These are phyloP conservation scores for Cotesia typhae DNA, from an alignment of 1,140 invertebrate genomes.

Conservation along the genomic window DNA sequence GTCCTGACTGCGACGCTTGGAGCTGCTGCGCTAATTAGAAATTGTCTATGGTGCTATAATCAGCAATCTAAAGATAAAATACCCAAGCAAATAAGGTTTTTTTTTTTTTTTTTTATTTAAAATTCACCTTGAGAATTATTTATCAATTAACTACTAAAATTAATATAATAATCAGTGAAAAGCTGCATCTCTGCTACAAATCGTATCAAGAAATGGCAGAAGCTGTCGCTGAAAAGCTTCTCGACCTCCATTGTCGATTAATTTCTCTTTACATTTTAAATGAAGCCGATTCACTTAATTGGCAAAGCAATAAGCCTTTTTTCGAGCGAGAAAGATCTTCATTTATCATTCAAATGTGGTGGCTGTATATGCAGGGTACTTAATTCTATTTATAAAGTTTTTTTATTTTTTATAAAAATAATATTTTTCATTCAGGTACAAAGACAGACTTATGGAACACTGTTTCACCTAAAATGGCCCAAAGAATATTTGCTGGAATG, in stretches of 20 bases:
- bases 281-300: slow-evolving; percentile 77
- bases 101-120: not conserved
- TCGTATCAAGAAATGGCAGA: slow-evolving; percentile 82
- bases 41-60: slow-evolving; percentile 78
- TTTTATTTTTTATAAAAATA: not conserved
- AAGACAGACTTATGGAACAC: slow-evolving; percentile 81
- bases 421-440: slow-evolving; percentile 65
- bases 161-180: slow-evolving; percentile 41
- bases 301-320: slow-evolving; percentile 70
- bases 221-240: slow-evolving; percentile 78
- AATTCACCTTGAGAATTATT: slow-evolving; percentile 2
- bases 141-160: not conserved
- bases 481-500: slow-evolving; percentile 81
- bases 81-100: slow-evolving; percentile 47
- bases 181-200: slow-evolving; percentile 69
- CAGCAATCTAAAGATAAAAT: slow-evolving; percentile 66
- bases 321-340: slow-evolving; percentile 77
- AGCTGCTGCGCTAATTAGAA: slow-evolving; percentile 78
- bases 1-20: slow-evolving; percentile 81
- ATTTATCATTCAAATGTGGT: slow-evolving; percentile 84
- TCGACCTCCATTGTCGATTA: slow-evolving; percentile 80
- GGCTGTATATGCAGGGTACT: slow-evolving; percentile 83
- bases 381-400: not conserved
- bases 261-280: slow-evolving; percentile 81
- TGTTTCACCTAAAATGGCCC: slow-evolving; percentile 82